phyloP scores from a whole-genome alignment of 2,797 vertebrate species.

The Phalloptychus januarius region DNA sequence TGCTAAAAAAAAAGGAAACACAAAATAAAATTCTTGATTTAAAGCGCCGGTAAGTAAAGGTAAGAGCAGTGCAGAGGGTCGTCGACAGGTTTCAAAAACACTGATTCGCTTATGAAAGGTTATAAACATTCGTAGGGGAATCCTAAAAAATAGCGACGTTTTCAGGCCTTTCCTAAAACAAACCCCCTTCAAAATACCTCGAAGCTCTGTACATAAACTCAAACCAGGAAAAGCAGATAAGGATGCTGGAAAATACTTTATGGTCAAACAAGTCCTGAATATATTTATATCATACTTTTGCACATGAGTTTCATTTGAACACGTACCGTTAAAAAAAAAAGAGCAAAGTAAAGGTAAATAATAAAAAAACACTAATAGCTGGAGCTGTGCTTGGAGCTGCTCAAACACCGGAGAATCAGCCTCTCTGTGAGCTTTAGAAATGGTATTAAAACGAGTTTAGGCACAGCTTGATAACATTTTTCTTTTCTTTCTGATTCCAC shows the following conservation, averaged over 20 bases:
- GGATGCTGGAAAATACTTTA: constrained; percentile 48
- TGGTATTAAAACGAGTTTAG: constrained; percentile 65
- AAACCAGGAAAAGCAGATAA: constrained; percentile 22
- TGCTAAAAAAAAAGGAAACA: constrained; percentile 43
- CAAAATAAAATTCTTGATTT: constrained; percentile 18
- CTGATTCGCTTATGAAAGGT: constrained; percentile 75
- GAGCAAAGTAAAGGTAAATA: neutral
- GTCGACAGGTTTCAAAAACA: constrained; percentile 67
- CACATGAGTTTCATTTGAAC: constrained; percentile 41
- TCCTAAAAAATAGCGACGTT: constrained; percentile 59
- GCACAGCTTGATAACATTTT: constrained; percentile 69
- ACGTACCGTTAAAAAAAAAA: constrained; percentile 47
- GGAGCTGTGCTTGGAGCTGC: constrained; percentile 66
- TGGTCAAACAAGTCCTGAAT: constrained; percentile 58
- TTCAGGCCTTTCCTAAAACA: constrained; percentile 48
- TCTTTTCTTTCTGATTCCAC: constrained; percentile 31
- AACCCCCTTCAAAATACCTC: constrained; percentile 61
- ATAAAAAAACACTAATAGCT: constrained; percentile 7
- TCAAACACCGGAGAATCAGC: constrained; percentile 45
- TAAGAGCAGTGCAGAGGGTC: constrained; percentile 28
- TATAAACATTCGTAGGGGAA: constrained; percentile 75
- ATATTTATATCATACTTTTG: constrained; percentile 41
- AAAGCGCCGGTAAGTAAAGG: neutral
- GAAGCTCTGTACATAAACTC: constrained; percentile 66
- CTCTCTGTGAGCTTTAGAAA: constrained; percentile 58